Percentiles rank a stretch among this genome's conserved stretches.
Evolutionary conservation across 2,113 vertebrate genomes (phyloP).

Genomic region (Ursus arctos): DNA sequence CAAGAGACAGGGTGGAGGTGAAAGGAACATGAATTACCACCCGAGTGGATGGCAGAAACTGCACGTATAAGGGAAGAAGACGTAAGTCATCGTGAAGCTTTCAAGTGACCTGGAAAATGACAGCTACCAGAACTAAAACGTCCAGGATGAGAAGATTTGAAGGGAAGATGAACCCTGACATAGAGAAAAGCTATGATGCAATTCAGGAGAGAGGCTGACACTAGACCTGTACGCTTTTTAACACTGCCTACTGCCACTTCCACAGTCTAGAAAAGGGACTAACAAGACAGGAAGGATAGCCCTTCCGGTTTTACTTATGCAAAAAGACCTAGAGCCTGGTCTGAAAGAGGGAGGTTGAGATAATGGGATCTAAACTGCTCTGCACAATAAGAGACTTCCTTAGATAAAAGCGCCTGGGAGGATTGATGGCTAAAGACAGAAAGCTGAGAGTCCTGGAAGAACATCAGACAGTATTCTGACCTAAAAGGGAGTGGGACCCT

Average conservation of each 20-base stretch:
- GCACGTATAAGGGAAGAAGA: background rate
- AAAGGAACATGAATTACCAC: background rate
- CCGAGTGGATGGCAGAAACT: background rate
- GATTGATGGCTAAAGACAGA: background rate
- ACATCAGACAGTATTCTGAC: background rate
- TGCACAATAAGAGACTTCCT: background rate
- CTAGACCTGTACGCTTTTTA: background rate
- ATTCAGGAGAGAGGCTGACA: background rate
- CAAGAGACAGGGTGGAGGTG: background rate
- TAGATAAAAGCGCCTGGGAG: background rate
- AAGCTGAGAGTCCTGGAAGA: background rate
- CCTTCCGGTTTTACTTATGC: background rate
- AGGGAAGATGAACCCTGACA: background rate
- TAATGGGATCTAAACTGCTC: background rate
- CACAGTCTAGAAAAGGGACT: background rate
- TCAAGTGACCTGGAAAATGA: background rate
- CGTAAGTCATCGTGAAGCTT: background rate
- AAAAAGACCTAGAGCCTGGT: background rate
- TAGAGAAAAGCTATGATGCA: background rate
- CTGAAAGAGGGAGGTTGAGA: background rate
- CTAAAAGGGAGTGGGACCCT: background rate
- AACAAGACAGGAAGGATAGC: background rate
- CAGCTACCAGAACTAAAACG: background rate
- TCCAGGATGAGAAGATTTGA: background rate
- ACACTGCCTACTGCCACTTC: background rate